Evolutionary conservation across 2,888 invertebrate species (phyloP).

Genomic region (Beris morrisii): DNA sequence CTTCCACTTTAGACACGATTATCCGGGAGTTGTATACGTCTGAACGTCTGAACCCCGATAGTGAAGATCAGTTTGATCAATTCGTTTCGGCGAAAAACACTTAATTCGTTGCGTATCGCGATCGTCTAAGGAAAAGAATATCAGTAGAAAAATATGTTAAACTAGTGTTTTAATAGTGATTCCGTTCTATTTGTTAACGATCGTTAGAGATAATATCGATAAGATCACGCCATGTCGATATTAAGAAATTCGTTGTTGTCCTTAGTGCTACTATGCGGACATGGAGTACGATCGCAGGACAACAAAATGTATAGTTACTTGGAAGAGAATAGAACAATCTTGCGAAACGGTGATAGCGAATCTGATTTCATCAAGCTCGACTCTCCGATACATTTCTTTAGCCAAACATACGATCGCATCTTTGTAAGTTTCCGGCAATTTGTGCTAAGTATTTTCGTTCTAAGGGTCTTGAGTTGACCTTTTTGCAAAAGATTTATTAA

Average conservation of each 20-base stretch:
- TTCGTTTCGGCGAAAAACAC: too few relatives aligned
- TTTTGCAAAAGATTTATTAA: neutral
- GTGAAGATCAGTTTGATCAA: too few relatives aligned
- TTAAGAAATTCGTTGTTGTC: neutral
- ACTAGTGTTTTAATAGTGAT: too few relatives aligned
- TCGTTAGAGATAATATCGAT: too few relatives aligned
- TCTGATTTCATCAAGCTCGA: constrained; percentile 48
- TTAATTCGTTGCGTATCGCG: too few relatives aligned
- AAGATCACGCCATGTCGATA: neutral
- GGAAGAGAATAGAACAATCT: constrained; percentile 37
- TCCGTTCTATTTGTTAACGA: too few relatives aligned
- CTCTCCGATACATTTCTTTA: constrained; percentile 76
- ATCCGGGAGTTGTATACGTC: too few relatives aligned
- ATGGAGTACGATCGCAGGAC: constrained; percentile 3
- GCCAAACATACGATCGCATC: constrained; percentile 71
- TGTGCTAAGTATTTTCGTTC: neutral
- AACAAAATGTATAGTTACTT: constrained; percentile 33
- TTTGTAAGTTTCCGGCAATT: constrained; percentile 71
- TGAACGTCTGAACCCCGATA: too few relatives aligned
- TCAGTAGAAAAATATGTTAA: too few relatives aligned
- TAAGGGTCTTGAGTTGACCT: constrained; percentile 16
- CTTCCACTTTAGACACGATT: constrained; percentile 24
- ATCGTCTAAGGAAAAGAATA: too few relatives aligned
- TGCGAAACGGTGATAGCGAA: constrained; percentile 52
- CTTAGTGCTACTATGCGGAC: constrained; percentile 1